Evolutionary conservation across 2,113 vertebrate species (phyloP).

Genomic region (Odontophorus gujanensis): DNA sequence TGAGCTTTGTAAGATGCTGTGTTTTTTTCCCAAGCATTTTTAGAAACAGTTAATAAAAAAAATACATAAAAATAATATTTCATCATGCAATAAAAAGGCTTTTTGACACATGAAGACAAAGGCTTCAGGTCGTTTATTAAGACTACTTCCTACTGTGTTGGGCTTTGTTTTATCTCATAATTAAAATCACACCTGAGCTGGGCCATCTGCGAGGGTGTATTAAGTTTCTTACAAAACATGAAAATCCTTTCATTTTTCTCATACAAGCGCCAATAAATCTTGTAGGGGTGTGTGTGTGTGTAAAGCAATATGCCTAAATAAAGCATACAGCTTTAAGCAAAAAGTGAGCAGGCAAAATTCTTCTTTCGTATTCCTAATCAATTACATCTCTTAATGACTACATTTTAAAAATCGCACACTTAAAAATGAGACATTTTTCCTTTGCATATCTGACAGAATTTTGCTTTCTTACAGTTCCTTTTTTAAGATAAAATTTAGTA

Average conservation of each 20-base stretch:
- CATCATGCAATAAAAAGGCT: conserved; percentile 65
- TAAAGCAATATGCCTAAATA: conserved; percentile 26
- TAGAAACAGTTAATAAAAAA: conserved; percentile 48
- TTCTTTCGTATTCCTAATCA: neutral
- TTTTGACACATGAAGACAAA: conserved; percentile 77
- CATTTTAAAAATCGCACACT: neutral
- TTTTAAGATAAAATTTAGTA: neutral
- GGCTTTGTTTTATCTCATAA: conserved; percentile 78
- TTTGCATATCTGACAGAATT: neutral
- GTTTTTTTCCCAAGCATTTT: conserved; percentile 49
- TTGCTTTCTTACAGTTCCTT: neutral
- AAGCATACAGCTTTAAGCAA: neutral
- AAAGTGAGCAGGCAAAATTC: neutral
- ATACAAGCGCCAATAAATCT: conserved; percentile 62
- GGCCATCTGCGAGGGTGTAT: conserved; percentile 79
- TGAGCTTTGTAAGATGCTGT: conserved; percentile 23
- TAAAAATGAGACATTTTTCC: neutral
- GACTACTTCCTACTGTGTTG: conserved; percentile 77
- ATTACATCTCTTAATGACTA: neutral
- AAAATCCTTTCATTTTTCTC: conserved; percentile 61
- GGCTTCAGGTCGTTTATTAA: conserved; percentile 78
- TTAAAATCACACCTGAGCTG: conserved; percentile 83
- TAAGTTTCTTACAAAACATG: conserved; percentile 72
- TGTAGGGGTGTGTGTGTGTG: neutral
- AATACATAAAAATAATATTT: neutral